phyloP scores from a whole-genome alignment of 2,113 vertebrate species.

The Perca schrenkii region DNA sequence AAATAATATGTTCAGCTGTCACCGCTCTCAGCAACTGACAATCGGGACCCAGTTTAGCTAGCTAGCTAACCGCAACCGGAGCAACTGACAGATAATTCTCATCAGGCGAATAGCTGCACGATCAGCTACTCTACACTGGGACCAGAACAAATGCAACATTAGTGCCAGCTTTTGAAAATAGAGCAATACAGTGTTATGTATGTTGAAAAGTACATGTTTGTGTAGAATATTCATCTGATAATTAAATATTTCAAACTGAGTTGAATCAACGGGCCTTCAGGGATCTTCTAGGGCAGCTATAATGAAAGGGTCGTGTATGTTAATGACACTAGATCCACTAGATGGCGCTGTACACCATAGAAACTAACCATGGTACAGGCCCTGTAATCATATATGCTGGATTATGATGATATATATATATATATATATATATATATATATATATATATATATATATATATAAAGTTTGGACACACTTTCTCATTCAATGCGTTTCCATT shows the following conservation, averaged over 20 bases:
- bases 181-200: fast-evolving
- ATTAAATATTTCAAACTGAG: neutral
- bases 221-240: neutral
- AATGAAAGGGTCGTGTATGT: neutral
- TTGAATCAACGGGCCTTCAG: constrained; percentile 58
- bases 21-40: constrained; percentile 47
- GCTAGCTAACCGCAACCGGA: neutral
- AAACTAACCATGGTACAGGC: neutral
- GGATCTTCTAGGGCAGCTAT: constrained; percentile 56
- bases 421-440: too few species aligned
- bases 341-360: constrained; percentile 32
- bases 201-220: neutral
- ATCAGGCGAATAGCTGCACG: constrained; percentile 57
- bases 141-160: neutral
- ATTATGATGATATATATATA: neutral
- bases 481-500: too few species aligned
- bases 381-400: neutral
- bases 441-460: too few species aligned
- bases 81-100: constrained; percentile 24
- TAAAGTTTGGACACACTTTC: too few species aligned
- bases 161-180: neutral
- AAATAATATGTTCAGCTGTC: constrained; percentile 46
- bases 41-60: constrained; percentile 3
- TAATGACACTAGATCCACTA: neutral
- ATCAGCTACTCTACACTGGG: neutral